Percentiles rank a stretch among this genome's conserved stretches.
Conservation (phyloP, 2,797 vertebrate genomes). For the Clarias pachynema region DNA sequence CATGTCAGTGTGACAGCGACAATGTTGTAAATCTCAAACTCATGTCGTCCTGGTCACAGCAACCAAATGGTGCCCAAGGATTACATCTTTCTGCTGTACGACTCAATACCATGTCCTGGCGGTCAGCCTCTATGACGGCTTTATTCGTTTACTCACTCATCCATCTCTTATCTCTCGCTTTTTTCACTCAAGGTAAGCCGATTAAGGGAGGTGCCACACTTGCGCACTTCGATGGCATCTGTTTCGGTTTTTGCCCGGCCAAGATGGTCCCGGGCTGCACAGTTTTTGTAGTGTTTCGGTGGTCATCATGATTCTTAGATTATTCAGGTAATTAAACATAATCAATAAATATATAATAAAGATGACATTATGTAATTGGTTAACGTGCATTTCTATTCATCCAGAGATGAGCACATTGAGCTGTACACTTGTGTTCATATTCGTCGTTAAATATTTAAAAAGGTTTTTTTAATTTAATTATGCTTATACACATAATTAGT, state of each 20-base stretch:
- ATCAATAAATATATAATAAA: neutral
- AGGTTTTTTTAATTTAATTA: neutral
- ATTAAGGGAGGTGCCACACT: conserved; percentile 57
- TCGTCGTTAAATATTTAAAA: neutral
- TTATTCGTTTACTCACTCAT: conserved; percentile 51
- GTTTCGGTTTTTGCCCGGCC: conserved; percentile 50
- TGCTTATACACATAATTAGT: neutral
- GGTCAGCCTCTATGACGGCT: conserved; percentile 37
- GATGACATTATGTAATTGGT: neutral
- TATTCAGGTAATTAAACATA: neutral
- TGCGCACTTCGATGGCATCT: conserved; percentile 52
- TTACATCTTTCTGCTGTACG: conserved; percentile 39
- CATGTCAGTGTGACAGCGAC: neutral
- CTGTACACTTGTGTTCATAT: neutral
- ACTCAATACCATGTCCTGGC: conserved; percentile 38
- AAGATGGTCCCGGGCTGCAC: conserved; percentile 32
- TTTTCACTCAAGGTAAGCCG: conserved; percentile 58
- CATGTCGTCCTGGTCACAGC: conserved; percentile 20
- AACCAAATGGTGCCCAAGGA: conserved; percentile 38
- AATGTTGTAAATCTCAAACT: conserved; percentile 21
- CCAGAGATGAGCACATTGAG: neutral
- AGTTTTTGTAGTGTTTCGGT: neutral
- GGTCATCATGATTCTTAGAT: neutral
- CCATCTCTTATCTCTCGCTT: conserved; percentile 43
- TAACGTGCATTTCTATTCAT: neutral